Base-by-base conservation (phyloP, 2,113 vertebrate species). In the Tachysurus fulvidraco region DNA sequence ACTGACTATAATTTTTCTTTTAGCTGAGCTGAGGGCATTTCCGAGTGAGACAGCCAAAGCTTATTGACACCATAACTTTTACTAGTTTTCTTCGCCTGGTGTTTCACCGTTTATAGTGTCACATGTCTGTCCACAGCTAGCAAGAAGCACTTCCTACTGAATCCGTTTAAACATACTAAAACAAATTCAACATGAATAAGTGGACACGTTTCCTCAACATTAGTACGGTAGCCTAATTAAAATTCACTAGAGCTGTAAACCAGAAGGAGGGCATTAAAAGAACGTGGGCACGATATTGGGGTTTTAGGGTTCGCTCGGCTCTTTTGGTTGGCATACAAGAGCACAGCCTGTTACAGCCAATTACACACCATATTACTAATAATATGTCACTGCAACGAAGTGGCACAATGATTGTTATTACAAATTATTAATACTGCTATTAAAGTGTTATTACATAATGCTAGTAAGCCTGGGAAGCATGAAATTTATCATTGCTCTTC, bases 251-350 rank as follows among this genome's bases (percentile, higher is more conserved):
- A 91, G 92, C 93, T 93, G 91, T 91, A 91, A 93, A 93, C 91
- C 90, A 91, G 89, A 89, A 91, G 91, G 92, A 94, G 90, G 91
- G 93, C 91, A 95, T 94, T 94, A 94, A 93, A 93, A 91, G 91
- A 95, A 93, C 91, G 94, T 94, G 93, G 92, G 88, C 91, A 90
- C 89, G 85, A 89, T 89, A 88, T 87, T 83, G 85, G 89, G 30
- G 81, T 82, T 85, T 87, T 86, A 81, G 41, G 77, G n/a, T 81
- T 30, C 16, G 8, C 57, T 25, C 50, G 46, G 25, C 19, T 78
- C 36, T 13, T 67, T 50, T 73, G 17, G 17, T 36, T 85, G 57
- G 81, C 84, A 88, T 62, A 19, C 74, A 85, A 71, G 44, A n/a
- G 60, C 19, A 60, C 13, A 69, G 21, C 17, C 23, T 83, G 52